These are phyloP conservation scores for Cabera pusaria DNA, from an alignment of 2,888 invertebrate genomes.

Conservation along the genomic window DNA sequence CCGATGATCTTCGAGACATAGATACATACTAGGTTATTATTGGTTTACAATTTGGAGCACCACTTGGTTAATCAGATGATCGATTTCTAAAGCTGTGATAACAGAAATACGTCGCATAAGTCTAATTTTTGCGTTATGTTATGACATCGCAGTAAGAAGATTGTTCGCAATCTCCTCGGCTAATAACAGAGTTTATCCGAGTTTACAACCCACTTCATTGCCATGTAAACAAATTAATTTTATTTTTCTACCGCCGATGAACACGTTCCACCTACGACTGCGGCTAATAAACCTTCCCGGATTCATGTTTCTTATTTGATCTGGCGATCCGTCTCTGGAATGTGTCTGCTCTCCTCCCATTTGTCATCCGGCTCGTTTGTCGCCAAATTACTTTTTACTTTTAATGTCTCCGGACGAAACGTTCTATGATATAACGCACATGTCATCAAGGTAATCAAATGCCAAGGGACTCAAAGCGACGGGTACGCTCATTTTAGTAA, in stretches of 20 bases:
- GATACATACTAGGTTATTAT: too few species aligned
- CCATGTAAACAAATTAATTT: slow-evolving; percentile 35
- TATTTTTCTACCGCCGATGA: slow-evolving; percentile 21
- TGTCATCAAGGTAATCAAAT: neutral
- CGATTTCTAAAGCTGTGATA: neutral
- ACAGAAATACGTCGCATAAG: neutral
- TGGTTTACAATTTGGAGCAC: too few species aligned
- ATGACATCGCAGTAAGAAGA: neutral
- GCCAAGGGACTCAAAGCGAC: too few species aligned
- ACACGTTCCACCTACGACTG: slow-evolving; percentile 17
- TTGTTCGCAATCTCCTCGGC: slow-evolving; percentile 7
- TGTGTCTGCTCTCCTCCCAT: slow-evolving; percentile 12
- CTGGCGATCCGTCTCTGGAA: slow-evolving; percentile 14
- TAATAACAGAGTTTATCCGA: slow-evolving; percentile 14
- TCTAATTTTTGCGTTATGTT: too few species aligned
- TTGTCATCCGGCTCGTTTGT: slow-evolving; percentile 16
- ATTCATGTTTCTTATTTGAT: slow-evolving; percentile 22
- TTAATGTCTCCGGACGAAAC: slow-evolving; percentile 6
- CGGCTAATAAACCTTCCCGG: slow-evolving; percentile 24
- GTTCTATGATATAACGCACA: slow-evolving; percentile 1
- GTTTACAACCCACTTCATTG: slow-evolving; percentile 33
- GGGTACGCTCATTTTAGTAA: too few species aligned
- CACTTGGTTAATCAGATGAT: too few species aligned
- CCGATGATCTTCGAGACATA: too few species aligned
- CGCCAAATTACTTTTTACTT: slow-evolving; percentile 2